Percentiles rank a stretch among this genome's conserved stretches.
Evolutionary conservation across 2,113 vertebrate species (phyloP).

Genomic region (Cryptomyrus ogoouensis): DNA sequence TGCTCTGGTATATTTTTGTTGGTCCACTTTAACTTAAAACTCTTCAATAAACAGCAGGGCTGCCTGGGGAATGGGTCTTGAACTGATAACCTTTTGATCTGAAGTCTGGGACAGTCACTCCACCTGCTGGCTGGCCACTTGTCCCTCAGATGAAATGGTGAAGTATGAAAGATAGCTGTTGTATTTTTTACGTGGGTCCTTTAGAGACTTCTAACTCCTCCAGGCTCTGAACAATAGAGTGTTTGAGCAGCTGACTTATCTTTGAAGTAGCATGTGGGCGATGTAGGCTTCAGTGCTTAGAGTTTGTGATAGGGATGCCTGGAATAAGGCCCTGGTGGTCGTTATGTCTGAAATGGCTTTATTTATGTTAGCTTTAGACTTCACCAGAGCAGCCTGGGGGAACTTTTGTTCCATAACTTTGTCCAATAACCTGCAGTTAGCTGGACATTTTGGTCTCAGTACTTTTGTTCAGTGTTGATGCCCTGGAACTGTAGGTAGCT

Average conservation of each 20-base stretch:
- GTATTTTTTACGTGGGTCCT: not conserved
- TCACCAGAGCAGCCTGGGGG: slow-evolving; percentile 32
- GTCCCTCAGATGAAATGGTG: not conserved
- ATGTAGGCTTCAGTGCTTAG: not conserved
- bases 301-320: not conserved
- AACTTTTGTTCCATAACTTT: slow-evolving; percentile 31
- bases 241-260: not conserved
- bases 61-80: not conserved
- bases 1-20: not conserved
- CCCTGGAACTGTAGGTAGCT: not conserved
- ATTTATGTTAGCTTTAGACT: slow-evolving; percentile 36
- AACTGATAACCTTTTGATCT: not conserved
- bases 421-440: not conserved
- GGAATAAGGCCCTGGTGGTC: slow-evolving; percentile 27
- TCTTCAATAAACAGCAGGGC: not conserved
- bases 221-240: not conserved
- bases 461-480: not conserved
- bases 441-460: not conserved
- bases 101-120: not conserved
- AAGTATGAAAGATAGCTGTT: not conserved
- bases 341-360: slow-evolving; percentile 34
- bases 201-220: not conserved
- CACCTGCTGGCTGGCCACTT: not conserved
- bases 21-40: not conserved
- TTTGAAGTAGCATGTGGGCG: not conserved